Percentiles rank a stretch among this genome's conserved stretches.
phyloP scores from a whole-genome alignment of 64 coral and sea anemone genomes.

The Astreopora myriophthalma region DNA sequence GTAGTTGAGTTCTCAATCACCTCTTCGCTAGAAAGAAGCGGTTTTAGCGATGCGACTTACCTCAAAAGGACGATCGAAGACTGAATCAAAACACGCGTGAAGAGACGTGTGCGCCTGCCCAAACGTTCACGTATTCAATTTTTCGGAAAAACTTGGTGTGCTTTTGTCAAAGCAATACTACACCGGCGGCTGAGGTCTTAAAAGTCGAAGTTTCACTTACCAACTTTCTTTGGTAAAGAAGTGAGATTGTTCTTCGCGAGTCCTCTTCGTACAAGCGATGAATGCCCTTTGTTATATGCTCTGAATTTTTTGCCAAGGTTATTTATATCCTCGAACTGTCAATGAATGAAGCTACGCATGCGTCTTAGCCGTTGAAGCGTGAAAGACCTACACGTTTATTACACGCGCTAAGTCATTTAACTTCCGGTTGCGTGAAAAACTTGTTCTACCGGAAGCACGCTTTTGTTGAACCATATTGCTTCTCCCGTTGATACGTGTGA shows the following conservation, averaged over 20 bases:
- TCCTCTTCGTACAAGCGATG: constrained; percentile 37
- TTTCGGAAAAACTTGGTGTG: not conserved
- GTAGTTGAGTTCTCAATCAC: not conserved
- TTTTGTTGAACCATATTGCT: not conserved
- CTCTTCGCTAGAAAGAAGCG: not conserved
- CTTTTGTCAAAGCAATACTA: not conserved
- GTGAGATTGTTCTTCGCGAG: not conserved
- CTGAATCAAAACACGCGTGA: constrained; percentile 48
- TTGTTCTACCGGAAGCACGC: not conserved
- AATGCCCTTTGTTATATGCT: constrained; percentile 69
- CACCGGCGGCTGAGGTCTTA: not conserved
- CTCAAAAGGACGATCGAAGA: constrained; percentile 29
- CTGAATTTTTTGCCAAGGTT: constrained; percentile 57
- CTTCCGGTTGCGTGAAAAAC: constrained; percentile 74
- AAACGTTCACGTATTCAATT: not conserved
- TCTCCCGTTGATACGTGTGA: not conserved
- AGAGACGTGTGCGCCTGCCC: constrained; percentile 17
- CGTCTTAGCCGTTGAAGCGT: constrained; percentile 46
- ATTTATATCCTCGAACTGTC: constrained; percentile 70
- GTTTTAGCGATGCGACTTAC: constrained; percentile 34
- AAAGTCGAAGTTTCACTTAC: constrained; percentile 26
- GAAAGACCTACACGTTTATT: constrained; percentile 23
- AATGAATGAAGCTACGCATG: constrained; percentile 34
- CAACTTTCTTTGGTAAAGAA: not conserved
- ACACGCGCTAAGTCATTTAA: constrained; percentile 23